Percentiles rank a stretch among this genome's conserved stretches.
Conservation (phyloP, 2,113 vertebrate species). For the Elephantulus edwardii region DNA sequence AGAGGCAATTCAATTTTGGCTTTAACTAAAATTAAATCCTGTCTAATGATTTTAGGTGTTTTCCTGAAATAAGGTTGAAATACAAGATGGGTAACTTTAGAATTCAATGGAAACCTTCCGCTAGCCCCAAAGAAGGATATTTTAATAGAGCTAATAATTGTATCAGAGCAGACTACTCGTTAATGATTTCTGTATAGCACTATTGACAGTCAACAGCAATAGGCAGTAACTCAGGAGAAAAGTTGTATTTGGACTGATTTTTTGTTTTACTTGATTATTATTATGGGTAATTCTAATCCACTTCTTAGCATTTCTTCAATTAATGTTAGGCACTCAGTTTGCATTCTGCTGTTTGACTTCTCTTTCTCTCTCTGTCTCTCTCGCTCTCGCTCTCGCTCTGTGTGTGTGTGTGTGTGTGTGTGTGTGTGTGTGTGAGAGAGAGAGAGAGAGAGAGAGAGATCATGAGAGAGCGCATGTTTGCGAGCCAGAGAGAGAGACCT, state of each 20-base stretch:
- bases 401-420: no score
- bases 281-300: not conserved
- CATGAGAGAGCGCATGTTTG: no score
- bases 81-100: not conserved
- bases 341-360: not conserved
- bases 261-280: not conserved
- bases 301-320: conserved; percentile 23
- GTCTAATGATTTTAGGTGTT: not conserved
- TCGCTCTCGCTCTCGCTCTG: no score
- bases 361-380: no score
- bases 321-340: not conserved
- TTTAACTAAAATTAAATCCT: not conserved
- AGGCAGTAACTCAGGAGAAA: not conserved
- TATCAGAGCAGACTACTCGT: conserved; percentile 7
- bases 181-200: not conserved
- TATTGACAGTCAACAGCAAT: not conserved
- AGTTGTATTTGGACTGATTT: not conserved
- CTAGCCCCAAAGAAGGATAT: not conserved
- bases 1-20: not conserved
- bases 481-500: no score
- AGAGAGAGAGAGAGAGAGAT: no score
- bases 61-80: not conserved
- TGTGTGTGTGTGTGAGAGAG: not conserved
- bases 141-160: conserved; percentile 11
- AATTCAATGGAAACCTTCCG: not conserved